Percentiles rank a stretch among this genome's conserved stretches.
Evolutionary conservation across 2,797 vertebrate genomes (phyloP).

Genomic region (Rhynchotus rufescens): DNA sequence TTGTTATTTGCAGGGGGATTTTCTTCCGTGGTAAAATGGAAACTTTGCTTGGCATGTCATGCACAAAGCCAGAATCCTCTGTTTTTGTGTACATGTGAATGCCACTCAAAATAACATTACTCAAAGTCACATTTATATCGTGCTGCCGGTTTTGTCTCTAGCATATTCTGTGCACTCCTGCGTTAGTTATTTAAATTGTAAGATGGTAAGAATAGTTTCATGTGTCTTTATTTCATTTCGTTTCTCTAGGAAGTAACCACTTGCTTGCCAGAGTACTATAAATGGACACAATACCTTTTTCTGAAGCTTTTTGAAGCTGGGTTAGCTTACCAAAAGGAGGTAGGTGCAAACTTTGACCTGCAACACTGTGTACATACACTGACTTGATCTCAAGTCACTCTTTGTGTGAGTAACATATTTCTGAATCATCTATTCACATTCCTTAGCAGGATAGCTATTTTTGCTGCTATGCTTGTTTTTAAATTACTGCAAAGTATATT

Average conservation of each 20-base stretch:
- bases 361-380: not conserved
- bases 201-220: not conserved
- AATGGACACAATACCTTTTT: slow-evolving; percentile 96
- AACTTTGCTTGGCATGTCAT: not conserved
- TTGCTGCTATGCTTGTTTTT: not conserved
- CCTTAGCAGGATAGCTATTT: not conserved
- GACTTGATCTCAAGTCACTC: not conserved
- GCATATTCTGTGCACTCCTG: not conserved
- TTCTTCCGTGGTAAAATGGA: not conserved
- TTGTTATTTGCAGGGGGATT: not conserved
- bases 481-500: not conserved
- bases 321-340: slow-evolving; percentile 97
- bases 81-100: not conserved
- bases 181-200: not conserved
- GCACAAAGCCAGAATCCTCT: not conserved
- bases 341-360: slow-evolving; percentile 66
- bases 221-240: not conserved
- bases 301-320: slow-evolving; percentile 93
- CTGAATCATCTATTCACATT: not conserved
- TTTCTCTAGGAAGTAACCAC: slow-evolving; percentile 92
- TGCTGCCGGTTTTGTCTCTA: not conserved
- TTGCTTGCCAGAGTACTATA: slow-evolving; percentile 95
- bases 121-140: not conserved
- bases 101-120: not conserved
- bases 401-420: not conserved